Percentiles rank a stretch among this genome's conserved stretches.
Evolutionary conservation across 2,113 vertebrate species (phyloP).

Genomic region (Casuarius casuarius): DNA sequence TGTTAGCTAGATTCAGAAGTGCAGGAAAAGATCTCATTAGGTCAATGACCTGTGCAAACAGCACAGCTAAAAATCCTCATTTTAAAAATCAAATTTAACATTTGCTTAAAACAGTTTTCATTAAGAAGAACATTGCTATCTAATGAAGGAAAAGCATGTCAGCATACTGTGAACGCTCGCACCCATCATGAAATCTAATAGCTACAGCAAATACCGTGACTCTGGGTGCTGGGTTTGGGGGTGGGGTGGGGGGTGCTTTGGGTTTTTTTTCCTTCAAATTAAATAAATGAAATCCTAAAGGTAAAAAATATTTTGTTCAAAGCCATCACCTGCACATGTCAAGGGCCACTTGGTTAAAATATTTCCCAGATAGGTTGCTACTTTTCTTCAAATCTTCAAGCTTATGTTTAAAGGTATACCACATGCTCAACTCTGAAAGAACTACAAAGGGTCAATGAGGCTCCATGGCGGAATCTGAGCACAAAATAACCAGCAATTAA

Average conservation of each 20-base stretch:
- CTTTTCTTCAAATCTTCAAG: neutral
- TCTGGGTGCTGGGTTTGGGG: neutral
- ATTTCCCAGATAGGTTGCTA: neutral
- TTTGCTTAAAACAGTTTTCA: neutral
- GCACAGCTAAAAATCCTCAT: neutral
- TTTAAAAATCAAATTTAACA: neutral
- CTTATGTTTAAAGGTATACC: neutral
- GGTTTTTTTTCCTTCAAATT: neutral
- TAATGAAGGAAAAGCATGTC: neutral
- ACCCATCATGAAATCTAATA: rapidly evolving
- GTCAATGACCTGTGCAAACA: neutral
- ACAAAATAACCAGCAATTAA: neutral
- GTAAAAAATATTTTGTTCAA: neutral
- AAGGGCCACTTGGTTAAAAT: neutral
- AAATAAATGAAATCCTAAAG: neutral
- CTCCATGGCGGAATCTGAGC: neutral
- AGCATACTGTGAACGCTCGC: neutral
- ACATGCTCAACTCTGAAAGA: neutral
- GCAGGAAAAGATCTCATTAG: neutral
- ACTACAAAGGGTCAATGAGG: neutral
- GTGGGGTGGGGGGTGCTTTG: too few species aligned
- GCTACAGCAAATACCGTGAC: neutral
- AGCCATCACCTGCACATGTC: neutral
- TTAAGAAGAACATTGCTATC: neutral
- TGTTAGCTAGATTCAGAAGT: neutral